phyloP scores from a whole-genome alignment of 2,888 invertebrate species.

The Salticus scenicus region DNA sequence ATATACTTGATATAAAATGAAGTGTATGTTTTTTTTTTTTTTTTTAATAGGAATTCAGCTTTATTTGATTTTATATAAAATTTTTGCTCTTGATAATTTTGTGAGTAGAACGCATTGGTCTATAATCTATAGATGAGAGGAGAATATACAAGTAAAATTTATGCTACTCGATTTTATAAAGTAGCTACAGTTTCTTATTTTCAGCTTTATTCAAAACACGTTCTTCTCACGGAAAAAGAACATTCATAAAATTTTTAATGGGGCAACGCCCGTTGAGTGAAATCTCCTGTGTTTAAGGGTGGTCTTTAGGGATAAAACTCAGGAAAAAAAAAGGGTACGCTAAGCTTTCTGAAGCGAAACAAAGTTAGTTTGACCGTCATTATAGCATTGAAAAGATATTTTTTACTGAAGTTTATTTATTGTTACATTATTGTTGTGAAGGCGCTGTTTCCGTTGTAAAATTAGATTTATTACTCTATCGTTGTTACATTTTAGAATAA shows the following conservation, averaged over 20 bases:
- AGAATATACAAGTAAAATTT: too few relatives aligned
- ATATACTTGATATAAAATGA: too few relatives aligned
- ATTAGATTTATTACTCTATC: neutral
- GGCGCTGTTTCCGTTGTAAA: neutral
- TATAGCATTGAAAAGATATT: neutral
- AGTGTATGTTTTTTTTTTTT: too few relatives aligned
- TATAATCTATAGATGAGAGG: too few relatives aligned
- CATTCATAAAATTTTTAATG: slow-evolving; percentile 45
- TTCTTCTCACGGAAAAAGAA: slow-evolving; percentile 41
- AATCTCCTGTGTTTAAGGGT: neutral
- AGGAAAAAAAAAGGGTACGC: too few relatives aligned
- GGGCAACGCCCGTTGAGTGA: slow-evolving; percentile 44
- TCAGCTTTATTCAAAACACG: slow-evolving; percentile 32
- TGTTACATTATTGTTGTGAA: neutral
- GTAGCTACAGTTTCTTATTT: neutral
- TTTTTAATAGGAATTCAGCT: too few relatives aligned
- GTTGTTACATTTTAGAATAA: too few relatives aligned
- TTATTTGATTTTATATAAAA: too few relatives aligned
- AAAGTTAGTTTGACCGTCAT: neutral
- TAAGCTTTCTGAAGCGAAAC: neutral
- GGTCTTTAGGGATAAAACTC: neutral
- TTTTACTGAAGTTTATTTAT: neutral
- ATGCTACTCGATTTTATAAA: neutral
- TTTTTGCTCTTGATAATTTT: too few relatives aligned
- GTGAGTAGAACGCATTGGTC: too few relatives aligned